Percentiles rank a stretch among this genome's conserved stretches.
Conservation (phyloP, 2,113 vertebrate species). For the Callithrix jacchus region DNA sequence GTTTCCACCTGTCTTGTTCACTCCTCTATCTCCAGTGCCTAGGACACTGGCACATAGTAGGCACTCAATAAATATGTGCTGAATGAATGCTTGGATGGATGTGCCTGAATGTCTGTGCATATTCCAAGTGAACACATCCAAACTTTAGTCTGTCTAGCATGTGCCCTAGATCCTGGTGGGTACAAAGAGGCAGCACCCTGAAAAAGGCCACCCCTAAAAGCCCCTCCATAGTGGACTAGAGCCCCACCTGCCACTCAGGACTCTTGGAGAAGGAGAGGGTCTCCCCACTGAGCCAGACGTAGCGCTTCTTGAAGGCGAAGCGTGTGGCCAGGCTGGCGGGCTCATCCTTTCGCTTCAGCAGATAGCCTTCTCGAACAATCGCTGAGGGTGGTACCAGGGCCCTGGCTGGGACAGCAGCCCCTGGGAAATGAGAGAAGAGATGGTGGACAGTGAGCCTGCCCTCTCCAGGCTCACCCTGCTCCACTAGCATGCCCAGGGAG, state of each 20-base stretch:
- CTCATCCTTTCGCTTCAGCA: conserved; percentile 87
- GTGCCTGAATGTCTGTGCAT: rapidly evolving
- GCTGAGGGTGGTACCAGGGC: conserved; percentile 83
- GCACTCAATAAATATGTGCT: neutral
- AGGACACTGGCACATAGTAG: neutral
- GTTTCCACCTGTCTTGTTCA: neutral
- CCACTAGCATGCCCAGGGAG: neutral
- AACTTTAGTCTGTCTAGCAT: rapidly evolving
- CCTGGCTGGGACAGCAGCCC: conserved; percentile 79
- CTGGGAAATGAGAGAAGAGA: conserved; percentile 34
- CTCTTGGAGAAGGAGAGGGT: conserved; percentile 89
- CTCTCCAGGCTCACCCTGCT: neutral
- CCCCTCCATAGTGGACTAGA: rapidly evolving
- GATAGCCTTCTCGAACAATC: conserved; percentile 91
- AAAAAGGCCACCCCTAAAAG: neutral
- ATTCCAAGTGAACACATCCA: neutral
- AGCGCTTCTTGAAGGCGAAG: conserved; percentile 94
- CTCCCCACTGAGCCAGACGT: conserved; percentile 92
- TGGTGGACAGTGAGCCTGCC: neutral
- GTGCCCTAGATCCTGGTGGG: neutral
- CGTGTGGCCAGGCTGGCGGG: conserved; percentile 85
- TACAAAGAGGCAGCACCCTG: neutral
- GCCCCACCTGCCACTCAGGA: conserved; percentile 88
- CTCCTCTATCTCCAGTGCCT: neutral
- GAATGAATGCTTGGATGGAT: rapidly evolving